Conservation (phyloP, 1,140 invertebrate species). For the Halesus radiatus region DNA sequence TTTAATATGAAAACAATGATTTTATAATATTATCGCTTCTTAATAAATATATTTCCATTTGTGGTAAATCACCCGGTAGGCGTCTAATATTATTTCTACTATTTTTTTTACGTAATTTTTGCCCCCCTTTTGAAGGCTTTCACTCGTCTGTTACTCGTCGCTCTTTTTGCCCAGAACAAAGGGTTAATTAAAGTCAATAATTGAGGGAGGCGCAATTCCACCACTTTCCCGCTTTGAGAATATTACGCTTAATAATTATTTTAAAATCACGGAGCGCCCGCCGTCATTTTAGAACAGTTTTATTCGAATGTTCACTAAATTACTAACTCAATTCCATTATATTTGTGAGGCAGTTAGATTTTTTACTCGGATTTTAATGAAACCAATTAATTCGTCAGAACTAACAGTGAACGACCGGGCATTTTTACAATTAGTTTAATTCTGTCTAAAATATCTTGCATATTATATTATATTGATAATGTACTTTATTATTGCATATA, state of each 20-base stretch:
- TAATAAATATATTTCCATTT: too few relatives aligned
- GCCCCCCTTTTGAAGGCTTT: conserved; percentile 34
- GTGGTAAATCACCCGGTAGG: too few relatives aligned
- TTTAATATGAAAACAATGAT: too few relatives aligned
- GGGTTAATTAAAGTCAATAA: conserved; percentile 57
- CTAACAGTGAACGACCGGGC: neutral
- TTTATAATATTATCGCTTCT: too few relatives aligned
- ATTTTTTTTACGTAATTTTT: conserved; percentile 53
- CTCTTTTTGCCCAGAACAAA: conserved; percentile 54
- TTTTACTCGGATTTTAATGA: conserved; percentile 53
- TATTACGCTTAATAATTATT: conserved; percentile 54
- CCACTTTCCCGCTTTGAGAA: conserved; percentile 37
- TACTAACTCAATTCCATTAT: conserved; percentile 17
- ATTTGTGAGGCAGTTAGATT: neutral
- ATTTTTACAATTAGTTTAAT: too few relatives aligned
- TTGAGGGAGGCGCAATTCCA: conserved; percentile 54
- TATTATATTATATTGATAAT: too few relatives aligned
- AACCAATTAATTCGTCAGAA: conserved; percentile 28
- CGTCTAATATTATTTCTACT: conserved; percentile 46
- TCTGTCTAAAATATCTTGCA: too few relatives aligned
- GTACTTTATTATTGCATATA: too few relatives aligned
- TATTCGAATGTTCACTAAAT: conserved; percentile 26
- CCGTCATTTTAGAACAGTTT: conserved; percentile 28
- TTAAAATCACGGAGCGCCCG: conserved; percentile 37
- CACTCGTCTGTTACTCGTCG: conserved; percentile 42